Conservation (phyloP, 2,888 invertebrate genomes). For the Acanthococcus lagerstroemiae region DNA sequence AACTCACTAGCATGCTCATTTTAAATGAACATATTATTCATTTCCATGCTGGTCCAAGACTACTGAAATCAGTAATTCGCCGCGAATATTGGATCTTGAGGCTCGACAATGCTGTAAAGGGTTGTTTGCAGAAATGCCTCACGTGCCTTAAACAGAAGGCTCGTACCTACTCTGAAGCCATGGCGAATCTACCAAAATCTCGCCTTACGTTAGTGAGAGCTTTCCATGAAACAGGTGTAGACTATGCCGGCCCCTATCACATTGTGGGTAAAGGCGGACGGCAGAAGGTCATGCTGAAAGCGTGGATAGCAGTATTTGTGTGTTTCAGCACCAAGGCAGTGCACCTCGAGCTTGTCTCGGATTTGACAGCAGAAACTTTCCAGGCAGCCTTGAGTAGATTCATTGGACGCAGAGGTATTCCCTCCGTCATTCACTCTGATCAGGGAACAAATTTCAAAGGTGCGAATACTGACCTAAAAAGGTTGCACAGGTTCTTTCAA, state of each 20-base stretch:
- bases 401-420: constrained; percentile 30
- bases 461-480: not conserved
- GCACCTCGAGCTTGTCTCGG: constrained; percentile 32
- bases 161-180: constrained; percentile 32
- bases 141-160: not conserved
- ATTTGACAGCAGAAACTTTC: constrained; percentile 31
- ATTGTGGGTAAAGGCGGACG: not conserved
- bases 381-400: constrained; percentile 28
- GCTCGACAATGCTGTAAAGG: not conserved
- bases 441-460: constrained; percentile 31
- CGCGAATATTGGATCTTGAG: not conserved
- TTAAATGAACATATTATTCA: constrained; percentile 32
- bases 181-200: constrained; percentile 37
- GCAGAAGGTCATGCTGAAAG: constrained; percentile 11
- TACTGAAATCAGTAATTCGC: not conserved
- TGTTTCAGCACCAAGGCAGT: constrained; percentile 33
- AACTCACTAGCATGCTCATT: constrained; percentile 26
- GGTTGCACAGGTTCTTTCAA: not conserved
- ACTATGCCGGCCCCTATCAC: constrained; percentile 32
- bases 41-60: constrained; percentile 33
- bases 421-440: constrained; percentile 32
- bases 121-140: not conserved
- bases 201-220: constrained; percentile 31
- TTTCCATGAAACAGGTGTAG: constrained; percentile 30
- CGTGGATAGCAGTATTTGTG: constrained; percentile 33